Evolutionary conservation across 2,888 invertebrate genomes (phyloP).

Genomic region (Plebejus melissa): DNA sequence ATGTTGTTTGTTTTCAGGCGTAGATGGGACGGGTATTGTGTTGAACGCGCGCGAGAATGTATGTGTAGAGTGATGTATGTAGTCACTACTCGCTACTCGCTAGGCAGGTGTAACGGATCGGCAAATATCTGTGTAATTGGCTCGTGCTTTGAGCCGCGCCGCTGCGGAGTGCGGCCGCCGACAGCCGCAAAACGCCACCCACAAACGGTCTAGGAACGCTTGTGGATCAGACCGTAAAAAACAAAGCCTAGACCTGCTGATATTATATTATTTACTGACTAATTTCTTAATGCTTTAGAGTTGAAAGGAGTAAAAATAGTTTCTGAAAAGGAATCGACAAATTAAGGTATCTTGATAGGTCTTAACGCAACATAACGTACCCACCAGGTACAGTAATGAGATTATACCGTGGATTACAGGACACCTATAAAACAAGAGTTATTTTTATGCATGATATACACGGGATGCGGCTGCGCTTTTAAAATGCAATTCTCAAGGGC

Average conservation of each 20-base stretch:
- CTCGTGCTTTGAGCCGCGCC: conserved; percentile 1
- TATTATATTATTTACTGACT: too few species aligned
- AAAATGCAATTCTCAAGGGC: too few species aligned
- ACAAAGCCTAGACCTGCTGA: background rate
- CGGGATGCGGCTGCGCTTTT: too few species aligned
- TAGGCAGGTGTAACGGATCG: background rate
- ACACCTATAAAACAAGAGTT: too few species aligned
- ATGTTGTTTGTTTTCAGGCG: conserved; percentile 2
- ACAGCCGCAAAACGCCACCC: background rate
- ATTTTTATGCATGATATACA: too few species aligned
- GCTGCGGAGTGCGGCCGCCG: background rate
- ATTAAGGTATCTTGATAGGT: too few species aligned
- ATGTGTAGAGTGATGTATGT: background rate
- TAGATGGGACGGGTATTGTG: background rate
- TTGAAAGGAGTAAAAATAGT: too few species aligned
- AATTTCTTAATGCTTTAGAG: too few species aligned
- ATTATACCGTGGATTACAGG: too few species aligned
- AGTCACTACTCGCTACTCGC: background rate
- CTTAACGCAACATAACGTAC: too few species aligned
- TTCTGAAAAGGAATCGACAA: too few species aligned
- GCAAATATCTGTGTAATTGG: conserved; percentile 10
- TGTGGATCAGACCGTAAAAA: background rate
- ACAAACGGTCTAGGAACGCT: background rate
- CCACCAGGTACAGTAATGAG: too few species aligned
- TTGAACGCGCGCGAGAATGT: background rate